A percentile compares a stretch with the other conserved stretches of the same genome.
phyloP scores from a whole-genome alignment of 2,888 invertebrate species.

The Dione vanillae region DNA sequence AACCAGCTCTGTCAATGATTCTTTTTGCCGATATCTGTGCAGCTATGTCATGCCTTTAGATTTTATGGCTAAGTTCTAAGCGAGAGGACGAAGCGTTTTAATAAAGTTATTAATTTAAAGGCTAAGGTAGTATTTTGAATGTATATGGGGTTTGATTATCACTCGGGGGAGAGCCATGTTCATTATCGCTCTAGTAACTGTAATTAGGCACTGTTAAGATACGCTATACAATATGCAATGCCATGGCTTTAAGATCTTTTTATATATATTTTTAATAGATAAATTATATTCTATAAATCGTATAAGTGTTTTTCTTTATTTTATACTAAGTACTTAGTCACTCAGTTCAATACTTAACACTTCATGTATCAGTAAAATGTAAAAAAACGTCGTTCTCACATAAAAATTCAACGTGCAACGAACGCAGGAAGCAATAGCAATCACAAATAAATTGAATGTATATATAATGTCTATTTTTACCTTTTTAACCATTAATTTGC shows the following conservation, averaged over 20 bases:
- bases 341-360: conserved; percentile 5
- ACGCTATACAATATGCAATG: no score
- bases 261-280: no score
- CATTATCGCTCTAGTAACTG: no score
- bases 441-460: not conserved
- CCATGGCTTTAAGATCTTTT: no score
- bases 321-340: not conserved
- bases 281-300: no score
- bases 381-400: conserved; percentile 2
- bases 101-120: not conserved
- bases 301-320: no score
- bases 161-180: no score
- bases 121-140: no score
- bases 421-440: not conserved
- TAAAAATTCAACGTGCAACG: conserved; percentile 13
- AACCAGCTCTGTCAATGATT: conserved; percentile 15
- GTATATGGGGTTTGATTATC: no score
- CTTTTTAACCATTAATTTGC: no score
- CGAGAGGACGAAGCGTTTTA: not conserved
- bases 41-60: conserved; percentile 28
- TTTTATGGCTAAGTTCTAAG: not conserved
- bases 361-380: not conserved
- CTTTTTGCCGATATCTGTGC: conserved; percentile 21
- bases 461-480: no score
- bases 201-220: no score